These are phyloP conservation scores for Magallana ariakensis DNA, from an alignment of 1,140 invertebrate genomes.

Conservation along the genomic window DNA sequence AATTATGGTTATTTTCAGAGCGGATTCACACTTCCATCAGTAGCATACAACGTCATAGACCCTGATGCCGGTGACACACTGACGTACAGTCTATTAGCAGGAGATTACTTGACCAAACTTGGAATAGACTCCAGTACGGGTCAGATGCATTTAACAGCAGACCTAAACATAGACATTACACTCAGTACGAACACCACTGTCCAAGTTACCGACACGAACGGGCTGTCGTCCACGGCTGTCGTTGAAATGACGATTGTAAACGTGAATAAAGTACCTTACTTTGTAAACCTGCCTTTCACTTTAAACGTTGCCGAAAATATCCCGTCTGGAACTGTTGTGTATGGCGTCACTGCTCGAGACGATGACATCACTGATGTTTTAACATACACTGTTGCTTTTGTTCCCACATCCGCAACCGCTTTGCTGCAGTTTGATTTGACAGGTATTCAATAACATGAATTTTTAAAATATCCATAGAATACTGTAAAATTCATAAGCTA, in stretches of 20 bases:
- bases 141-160: constrained; percentile 22
- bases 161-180: background rate
- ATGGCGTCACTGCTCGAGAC: constrained; percentile 27
- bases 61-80: background rate
- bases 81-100: background rate
- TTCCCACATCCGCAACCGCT: background rate
- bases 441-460: background rate
- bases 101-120: background rate
- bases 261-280: constrained; percentile 4
- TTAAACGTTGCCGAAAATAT: background rate
- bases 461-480: too few species aligned
- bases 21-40: background rate
- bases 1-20: constrained; percentile 1
- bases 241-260: background rate
- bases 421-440: background rate
- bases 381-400: background rate
- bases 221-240: background rate
- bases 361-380: background rate
- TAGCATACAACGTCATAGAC: background rate
- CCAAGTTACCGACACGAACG: background rate
- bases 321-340: background rate
- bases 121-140: constrained; percentile 1
- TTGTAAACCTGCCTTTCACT: background rate
- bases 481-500: too few species aligned
- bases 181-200: background rate